A percentile compares a stretch with the other conserved stretches of the same genome.
phyloP scores from a whole-genome alignment of 2,888 invertebrate genomes.

The Drosophila siamana region DNA sequence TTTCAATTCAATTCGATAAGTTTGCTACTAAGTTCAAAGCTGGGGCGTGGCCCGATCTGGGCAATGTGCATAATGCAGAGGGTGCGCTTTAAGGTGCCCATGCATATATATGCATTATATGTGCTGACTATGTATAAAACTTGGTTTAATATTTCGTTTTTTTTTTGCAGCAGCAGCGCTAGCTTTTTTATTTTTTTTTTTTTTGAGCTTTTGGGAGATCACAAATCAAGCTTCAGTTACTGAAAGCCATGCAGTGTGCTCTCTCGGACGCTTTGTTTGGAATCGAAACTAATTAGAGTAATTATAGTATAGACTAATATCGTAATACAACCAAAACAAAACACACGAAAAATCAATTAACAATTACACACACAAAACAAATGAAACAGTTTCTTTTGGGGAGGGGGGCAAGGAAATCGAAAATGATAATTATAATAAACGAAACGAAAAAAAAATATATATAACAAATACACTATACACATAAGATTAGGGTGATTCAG shows the following conservation, averaged over 20 bases:
- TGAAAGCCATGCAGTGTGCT: constrained; percentile 86
- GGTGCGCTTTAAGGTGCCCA: constrained; percentile 19
- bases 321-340: constrained; percentile 22
- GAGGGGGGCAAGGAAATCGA: constrained; percentile 8
- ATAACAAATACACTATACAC: constrained; percentile 32
- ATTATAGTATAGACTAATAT: constrained; percentile 12
- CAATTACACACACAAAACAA: constrained; percentile 22
- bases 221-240: constrained; percentile 67
- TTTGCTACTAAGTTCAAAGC: constrained; percentile 49
- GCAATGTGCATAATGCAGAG: constrained; percentile 33
- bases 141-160: background rate
- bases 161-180: constrained; percentile 8
- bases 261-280: constrained; percentile 84
- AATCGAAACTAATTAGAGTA: constrained; percentile 32
- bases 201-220: constrained; percentile 33
- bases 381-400: background rate
- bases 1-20: constrained; percentile 31
- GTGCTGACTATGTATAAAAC: constrained; percentile 14
- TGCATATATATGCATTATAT: background rate
- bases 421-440: constrained; percentile 18
- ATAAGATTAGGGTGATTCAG: constrained; percentile 61
- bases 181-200: background rate
- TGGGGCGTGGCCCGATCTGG: constrained; percentile 35
- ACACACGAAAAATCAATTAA: constrained; percentile 22
- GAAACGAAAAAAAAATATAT: constrained; percentile 12